phyloP scores from a whole-genome alignment of 2,113 vertebrate genomes.

The Hassar affinis region DNA sequence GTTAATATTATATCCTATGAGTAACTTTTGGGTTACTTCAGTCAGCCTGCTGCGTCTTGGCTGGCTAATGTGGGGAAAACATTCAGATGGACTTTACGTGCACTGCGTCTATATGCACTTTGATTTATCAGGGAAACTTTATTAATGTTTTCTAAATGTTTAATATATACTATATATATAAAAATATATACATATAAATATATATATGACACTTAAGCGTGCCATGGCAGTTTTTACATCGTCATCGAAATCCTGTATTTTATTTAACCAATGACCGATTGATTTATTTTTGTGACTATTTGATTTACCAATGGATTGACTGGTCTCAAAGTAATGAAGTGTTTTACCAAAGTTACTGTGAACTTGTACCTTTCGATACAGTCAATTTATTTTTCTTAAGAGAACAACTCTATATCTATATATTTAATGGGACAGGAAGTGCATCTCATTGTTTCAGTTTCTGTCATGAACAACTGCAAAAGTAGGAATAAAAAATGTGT shows the following conservation, averaged over 20 bases:
- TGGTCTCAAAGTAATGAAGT: slow-evolving; percentile 82
- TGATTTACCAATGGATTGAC: slow-evolving; percentile 67
- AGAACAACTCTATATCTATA: slow-evolving; percentile 76
- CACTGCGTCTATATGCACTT: slow-evolving; percentile 98
- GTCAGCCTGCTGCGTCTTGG: slow-evolving; percentile 81
- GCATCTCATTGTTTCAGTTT: slow-evolving; percentile 81
- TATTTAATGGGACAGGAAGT: slow-evolving; percentile 67
- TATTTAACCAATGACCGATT: slow-evolving; percentile 70
- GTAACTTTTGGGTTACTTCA: slow-evolving; percentile 87
- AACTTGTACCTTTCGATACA: slow-evolving; percentile 87
- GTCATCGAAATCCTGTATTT: slow-evolving; percentile 77
- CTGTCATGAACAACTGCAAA: slow-evolving; percentile 92
- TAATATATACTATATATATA: slow-evolving; percentile 69
- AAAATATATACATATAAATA: slow-evolving; percentile 16
- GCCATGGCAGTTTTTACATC: slow-evolving; percentile 88
- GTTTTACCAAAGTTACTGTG: slow-evolving; percentile 99
- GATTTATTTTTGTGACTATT: slow-evolving; percentile 70
- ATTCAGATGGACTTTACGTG: slow-evolving; percentile 86
- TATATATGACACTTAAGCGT: slow-evolving; percentile 81
- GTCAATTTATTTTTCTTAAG: slow-evolving; percentile 91
- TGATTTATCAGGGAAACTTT: slow-evolving; percentile 99
- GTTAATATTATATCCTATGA: slow-evolving; percentile 80
- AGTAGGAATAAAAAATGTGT: slow-evolving; percentile 81
- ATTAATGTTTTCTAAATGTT: slow-evolving; percentile 99
- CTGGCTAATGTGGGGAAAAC: slow-evolving; percentile 78